Evolutionary conservation across 2,888 invertebrate genomes (phyloP).

Genomic region (Aricia artaxerxes): DNA sequence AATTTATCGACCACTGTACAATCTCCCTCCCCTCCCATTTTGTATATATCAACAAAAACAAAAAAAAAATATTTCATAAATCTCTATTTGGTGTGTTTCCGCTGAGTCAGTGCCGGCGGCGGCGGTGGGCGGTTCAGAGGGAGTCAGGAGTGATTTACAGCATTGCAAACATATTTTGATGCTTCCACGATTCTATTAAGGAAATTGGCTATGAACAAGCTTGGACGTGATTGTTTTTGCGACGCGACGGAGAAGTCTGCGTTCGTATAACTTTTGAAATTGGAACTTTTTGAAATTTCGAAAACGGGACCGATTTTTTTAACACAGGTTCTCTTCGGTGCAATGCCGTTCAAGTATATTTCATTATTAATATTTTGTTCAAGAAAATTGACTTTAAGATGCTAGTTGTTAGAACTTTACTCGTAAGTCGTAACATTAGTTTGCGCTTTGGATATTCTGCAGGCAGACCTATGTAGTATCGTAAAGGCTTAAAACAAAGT

Average conservation of each 20-base stretch:
- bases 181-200: constrained; percentile 6
- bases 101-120: constrained; percentile 17
- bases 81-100: not conserved
- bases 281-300: too few relatives aligned
- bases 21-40: too few relatives aligned
- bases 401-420: too few relatives aligned
- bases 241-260: not conserved
- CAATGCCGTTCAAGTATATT: too few relatives aligned
- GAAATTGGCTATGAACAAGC: constrained; percentile 6
- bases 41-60: not conserved
- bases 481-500: not conserved
- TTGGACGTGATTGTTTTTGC: not conserved
- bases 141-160: constrained; percentile 18
- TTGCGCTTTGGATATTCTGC: not conserved
- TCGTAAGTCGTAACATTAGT: too few relatives aligned
- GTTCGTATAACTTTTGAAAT: too few relatives aligned
- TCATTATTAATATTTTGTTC: too few relatives aligned
- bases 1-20: too few relatives aligned
- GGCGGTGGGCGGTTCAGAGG: not conserved
- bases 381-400: too few relatives aligned
- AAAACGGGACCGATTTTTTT: too few relatives aligned
- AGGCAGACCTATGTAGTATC: not conserved
- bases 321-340: too few relatives aligned
- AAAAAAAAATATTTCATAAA: constrained; percentile 1
- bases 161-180: constrained; percentile 25